These are phyloP conservation scores for Aphis craccivora DNA, from an alignment of 1,140 invertebrate genomes.

Conservation along the genomic window DNA sequence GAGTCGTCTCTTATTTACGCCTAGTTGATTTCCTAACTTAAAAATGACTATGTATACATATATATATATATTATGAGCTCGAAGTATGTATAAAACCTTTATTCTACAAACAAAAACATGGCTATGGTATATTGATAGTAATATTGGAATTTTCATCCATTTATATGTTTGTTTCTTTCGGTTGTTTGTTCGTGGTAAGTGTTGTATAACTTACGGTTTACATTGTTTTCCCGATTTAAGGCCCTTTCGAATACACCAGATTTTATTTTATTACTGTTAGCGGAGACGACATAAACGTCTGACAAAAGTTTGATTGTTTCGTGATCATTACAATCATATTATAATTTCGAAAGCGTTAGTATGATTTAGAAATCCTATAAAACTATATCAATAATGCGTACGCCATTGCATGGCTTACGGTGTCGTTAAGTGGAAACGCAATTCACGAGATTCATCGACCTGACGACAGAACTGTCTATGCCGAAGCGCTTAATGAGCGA, in stretches of 20 bases:
- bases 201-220: background rate
- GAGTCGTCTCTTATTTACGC: background rate
- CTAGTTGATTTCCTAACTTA: background rate
- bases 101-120: background rate
- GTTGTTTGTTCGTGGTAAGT: background rate
- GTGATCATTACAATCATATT: background rate
- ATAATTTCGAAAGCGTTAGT: background rate
- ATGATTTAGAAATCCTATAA: background rate
- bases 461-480: background rate
- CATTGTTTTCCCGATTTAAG: background rate
- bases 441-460: background rate
- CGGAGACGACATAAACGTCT: background rate
- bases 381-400: background rate
- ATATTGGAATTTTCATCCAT: constrained; percentile 2
- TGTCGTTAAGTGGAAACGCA: background rate
- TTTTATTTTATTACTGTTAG: background rate
- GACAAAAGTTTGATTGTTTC: background rate
- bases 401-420: too few species aligned
- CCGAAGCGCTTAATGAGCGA: background rate
- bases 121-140: background rate
- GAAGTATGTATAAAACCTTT: background rate
- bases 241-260: background rate
- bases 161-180: background rate
- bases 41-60: background rate
- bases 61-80: too few species aligned